Base-by-base conservation (phyloP, 37 sponge, comb jelly and placozoan genomes). In the Eunapius fragilis region DNA sequence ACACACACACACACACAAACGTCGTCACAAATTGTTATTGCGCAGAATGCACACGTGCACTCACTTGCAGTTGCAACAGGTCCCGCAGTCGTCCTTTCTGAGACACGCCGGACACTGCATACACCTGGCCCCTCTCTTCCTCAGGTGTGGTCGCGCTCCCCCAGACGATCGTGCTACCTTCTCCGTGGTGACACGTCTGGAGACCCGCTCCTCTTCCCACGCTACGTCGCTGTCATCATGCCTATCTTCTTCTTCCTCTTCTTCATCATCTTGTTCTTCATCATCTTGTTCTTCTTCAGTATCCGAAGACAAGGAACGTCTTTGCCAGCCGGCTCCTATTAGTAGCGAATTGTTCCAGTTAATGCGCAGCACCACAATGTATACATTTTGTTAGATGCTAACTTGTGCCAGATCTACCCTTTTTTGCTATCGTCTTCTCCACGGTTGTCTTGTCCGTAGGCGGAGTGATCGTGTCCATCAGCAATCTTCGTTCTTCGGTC, bases 111-210 rank as follows among this genome's bases (percentile, higher is more conserved):
- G 67, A 35, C 95, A 94, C 84, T 91, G 75, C 81, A 88, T 81
- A 68, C 95, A 94, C 25, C 95, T 69, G 30, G 80, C 84, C 27
- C 92, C 79, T 37, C 95, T 71, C 87, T 91, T 94, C 34, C 89
- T 74, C 36, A 87, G 50, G 28, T 38, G 27, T 14, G 88, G 78
- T 10, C 26, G 41, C 9, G 37, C 30, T 25, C 75, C 36, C 12
- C 38, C 23, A 0, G 49, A 25, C 34, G 76, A 9, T 22, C 36
- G 36, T 0, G 19, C 34, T 22, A 17, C 76, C n/a, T 76, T 27
- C 68, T 80, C 80, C 35, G 17, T 3, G 30, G 79, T 31, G 67
- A 50, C 67, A 34, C 30, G 28, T 23, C 31, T 17, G n/a, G 22
- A 6, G 58, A 19, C 14, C 58, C 19, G 58, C 58, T 12, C 14